A percentile compares a stretch with the other conserved stretches of the same genome.
Evolutionary conservation across 2,888 invertebrate species (phyloP).

Genomic region (Anorthoa munda): DNA sequence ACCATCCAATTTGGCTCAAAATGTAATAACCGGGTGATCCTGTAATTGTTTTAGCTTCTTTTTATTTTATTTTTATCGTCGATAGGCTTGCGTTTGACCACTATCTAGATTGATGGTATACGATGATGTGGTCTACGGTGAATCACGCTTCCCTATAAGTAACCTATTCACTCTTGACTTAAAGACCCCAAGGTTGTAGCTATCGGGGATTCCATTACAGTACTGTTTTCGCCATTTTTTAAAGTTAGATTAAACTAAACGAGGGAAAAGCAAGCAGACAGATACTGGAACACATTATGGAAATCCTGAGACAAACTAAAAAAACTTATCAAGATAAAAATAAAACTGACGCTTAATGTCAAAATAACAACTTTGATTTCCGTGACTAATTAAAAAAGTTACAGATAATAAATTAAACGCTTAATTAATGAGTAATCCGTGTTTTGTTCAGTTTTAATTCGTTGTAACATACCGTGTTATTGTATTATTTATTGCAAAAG

Average conservation of each 20-base stretch:
- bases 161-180: no score
- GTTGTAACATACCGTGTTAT: slow-evolving; percentile 44
- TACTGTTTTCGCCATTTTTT: no score
- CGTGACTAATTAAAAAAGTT: slow-evolving; percentile 28
- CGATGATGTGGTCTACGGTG: no score
- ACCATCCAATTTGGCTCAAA: no score
- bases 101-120: no score
- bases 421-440: slow-evolving; percentile 47
- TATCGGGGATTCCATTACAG: no score
- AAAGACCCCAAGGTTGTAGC: no score
- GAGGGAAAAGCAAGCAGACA: background rate
- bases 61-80: no score
- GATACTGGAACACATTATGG: background rate
- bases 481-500: slow-evolving; percentile 51
- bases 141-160: no score
- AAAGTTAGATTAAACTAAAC: background rate
- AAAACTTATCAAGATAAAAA: slow-evolving; percentile 4
- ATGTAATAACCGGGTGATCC: no score
- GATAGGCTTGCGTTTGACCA: no score
- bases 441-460: slow-evolving; percentile 41
- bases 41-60: no score
- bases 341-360: slow-evolving; percentile 29
- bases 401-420: slow-evolving; percentile 51
- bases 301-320: slow-evolving; percentile 6
- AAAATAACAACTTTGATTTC: slow-evolving; percentile 40